These are phyloP conservation scores for Hipposideros armiger DNA, from an alignment of 2,113 vertebrate species.

Conservation along the genomic window DNA sequence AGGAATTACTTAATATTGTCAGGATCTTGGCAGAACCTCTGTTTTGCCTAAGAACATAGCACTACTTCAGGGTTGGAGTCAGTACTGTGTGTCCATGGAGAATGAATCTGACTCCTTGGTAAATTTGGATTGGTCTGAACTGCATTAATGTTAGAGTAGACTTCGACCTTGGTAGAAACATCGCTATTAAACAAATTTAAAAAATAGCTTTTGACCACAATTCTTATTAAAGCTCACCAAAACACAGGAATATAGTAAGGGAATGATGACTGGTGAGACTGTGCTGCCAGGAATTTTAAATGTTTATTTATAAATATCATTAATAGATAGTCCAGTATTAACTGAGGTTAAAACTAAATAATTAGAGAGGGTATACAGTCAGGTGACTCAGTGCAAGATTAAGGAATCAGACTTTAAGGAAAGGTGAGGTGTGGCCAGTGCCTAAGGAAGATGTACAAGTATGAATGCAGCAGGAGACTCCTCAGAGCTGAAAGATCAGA, in stretches of 20 bases:
- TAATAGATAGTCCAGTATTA: not conserved
- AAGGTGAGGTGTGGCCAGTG: not conserved
- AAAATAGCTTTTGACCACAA: constrained; percentile 5
- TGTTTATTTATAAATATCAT: not conserved
- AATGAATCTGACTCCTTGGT: constrained; percentile 7
- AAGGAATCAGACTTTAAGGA: not conserved
- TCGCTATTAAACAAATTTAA: not conserved
- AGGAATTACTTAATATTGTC: constrained; percentile 53
- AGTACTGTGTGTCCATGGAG: not conserved
- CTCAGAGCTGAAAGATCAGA: not conserved
- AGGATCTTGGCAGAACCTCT: constrained; percentile 55
- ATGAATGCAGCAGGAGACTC: too few species aligned
- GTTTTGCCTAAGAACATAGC: not conserved
- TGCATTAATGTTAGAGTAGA: constrained; percentile 20
- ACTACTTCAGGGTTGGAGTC: not conserved
- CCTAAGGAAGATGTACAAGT: not conserved
- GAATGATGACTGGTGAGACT: not conserved
- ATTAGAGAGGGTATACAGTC: not conserved
- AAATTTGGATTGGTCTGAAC: not conserved
- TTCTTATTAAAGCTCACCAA: not conserved
- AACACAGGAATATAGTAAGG: not conserved
- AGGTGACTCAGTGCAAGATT: not conserved
- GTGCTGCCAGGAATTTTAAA: not conserved
- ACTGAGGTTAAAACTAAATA: not conserved
- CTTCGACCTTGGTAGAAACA: not conserved